Conservation (phyloP, 1,140 invertebrate genomes). For the Polypedilum pembai region DNA sequence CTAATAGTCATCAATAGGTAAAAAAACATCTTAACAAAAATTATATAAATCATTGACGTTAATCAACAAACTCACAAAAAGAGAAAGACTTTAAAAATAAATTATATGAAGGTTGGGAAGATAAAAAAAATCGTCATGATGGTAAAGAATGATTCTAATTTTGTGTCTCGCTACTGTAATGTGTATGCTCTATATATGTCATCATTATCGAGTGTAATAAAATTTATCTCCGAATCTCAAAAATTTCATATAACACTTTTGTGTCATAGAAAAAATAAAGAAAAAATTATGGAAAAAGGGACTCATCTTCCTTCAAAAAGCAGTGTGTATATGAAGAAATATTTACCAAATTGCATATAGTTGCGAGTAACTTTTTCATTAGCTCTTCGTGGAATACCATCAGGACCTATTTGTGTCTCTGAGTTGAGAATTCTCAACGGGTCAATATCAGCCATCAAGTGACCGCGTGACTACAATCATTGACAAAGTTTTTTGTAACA, state of each 20-base stretch:
- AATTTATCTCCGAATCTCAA: constrained; percentile 29
- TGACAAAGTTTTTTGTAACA: not conserved
- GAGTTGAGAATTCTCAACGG: constrained; percentile 67
- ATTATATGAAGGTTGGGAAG: no score
- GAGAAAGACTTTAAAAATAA: no score
- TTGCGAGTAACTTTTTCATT: constrained; percentile 40
- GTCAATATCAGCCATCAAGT: constrained; percentile 91
- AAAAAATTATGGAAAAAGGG: not conserved
- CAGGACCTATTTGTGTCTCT: constrained; percentile 42
- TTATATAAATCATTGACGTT: no score
- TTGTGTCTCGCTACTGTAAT: no score
- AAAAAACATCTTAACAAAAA: no score
- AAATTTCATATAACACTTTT: not conserved
- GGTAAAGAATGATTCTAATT: no score
- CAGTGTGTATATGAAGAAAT: constrained; percentile 9
- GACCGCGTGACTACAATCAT: constrained; percentile 74
- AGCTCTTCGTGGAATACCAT: constrained; percentile 51
- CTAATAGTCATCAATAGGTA: no score
- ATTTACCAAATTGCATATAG: constrained; percentile 25
- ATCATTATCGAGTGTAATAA: no score
- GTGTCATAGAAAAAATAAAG: not conserved
- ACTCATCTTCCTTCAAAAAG: not conserved
- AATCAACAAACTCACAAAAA: no score
- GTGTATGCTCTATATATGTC: no score
- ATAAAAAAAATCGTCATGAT: no score